Evolutionary conservation across 2,113 vertebrate species (phyloP).

Genomic region (Turnix velox): DNA sequence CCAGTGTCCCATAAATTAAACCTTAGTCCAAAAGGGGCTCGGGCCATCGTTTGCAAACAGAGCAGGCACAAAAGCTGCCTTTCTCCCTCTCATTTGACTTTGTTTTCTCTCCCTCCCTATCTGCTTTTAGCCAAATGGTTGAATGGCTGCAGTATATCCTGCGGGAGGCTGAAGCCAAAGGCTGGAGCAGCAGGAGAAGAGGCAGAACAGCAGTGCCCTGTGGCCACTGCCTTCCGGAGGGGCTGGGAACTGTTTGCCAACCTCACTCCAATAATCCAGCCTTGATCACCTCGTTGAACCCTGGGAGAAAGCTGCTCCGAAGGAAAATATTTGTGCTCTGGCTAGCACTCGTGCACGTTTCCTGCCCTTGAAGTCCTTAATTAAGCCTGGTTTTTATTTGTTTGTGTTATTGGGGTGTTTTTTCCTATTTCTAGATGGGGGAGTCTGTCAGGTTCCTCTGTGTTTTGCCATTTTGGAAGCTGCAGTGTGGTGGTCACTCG

Average conservation of each 20-base stretch:
- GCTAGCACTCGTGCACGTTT: conserved; percentile 14
- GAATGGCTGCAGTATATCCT: conserved; percentile 69
- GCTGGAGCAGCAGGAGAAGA: conserved; percentile 25
- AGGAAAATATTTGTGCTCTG: conserved; percentile 54
- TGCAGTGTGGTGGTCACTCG: neutral
- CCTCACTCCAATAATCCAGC: neutral
- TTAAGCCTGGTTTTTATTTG: neutral
- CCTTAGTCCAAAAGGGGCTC: neutral
- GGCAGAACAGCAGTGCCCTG: conserved; percentile 34
- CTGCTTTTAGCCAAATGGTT: conserved; percentile 63
- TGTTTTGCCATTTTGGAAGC: neutral
- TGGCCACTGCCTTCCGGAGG: conserved; percentile 46
- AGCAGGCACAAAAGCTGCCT: conserved; percentile 63
- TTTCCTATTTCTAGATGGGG: neutral
- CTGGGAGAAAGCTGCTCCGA: conserved; percentile 12
- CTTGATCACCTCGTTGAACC: conserved; percentile 10
- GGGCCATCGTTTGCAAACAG: conserved; percentile 35
- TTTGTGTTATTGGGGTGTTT: neutral
- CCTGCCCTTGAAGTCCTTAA: conserved; percentile 31
- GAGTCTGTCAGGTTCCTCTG: neutral
- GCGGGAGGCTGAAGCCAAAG: conserved; percentile 24
- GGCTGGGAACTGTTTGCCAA: conserved; percentile 34
- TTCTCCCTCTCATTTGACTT: conserved; percentile 60
- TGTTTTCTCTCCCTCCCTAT: conserved; percentile 62
- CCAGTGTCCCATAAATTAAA: neutral